Percentiles rank a stretch among this genome's conserved stretches.
Evolutionary conservation across 1,140 invertebrate species (phyloP).

Genomic region (Cydia splendana): DNA sequence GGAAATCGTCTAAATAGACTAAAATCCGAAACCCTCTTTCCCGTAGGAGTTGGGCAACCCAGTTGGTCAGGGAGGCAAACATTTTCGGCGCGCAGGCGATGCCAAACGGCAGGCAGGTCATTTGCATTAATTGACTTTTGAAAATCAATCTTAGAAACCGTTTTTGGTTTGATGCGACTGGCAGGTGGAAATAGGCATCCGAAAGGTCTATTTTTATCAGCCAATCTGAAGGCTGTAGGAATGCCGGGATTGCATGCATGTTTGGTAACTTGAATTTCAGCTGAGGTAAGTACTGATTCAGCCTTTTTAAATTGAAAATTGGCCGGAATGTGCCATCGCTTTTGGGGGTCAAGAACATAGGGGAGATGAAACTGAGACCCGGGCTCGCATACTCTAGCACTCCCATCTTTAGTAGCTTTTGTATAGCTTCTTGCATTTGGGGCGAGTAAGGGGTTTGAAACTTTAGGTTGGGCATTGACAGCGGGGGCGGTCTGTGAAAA

Average conservation of each 20-base stretch:
- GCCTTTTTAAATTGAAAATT: too few species aligned
- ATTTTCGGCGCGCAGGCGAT: constrained; percentile 28
- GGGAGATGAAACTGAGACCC: too few species aligned
- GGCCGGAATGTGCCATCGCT: too few species aligned
- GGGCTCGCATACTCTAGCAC: too few species aligned
- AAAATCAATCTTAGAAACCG: constrained; percentile 45
- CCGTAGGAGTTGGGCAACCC: constrained; percentile 20
- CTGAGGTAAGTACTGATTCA: too few species aligned
- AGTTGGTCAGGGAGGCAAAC: constrained; percentile 28
- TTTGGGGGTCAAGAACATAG: too few species aligned
- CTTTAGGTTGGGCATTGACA: too few species aligned
- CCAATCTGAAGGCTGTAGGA: constrained; percentile 27
- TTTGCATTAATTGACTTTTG: constrained; percentile 43
- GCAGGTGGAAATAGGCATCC: constrained; percentile 20
- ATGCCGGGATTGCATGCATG: neutral
- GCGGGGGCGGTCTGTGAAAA: too few species aligned
- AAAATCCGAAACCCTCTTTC: neutral
- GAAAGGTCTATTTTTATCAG: constrained; percentile 23
- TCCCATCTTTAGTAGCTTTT: too few species aligned
- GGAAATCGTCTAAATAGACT: neutral
- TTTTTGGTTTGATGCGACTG: neutral
- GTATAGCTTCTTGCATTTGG: too few species aligned
- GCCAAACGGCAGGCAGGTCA: constrained; percentile 44
- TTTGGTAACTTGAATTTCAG: constrained; percentile 26
- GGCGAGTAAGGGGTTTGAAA: too few species aligned